phyloP scores from a whole-genome alignment of 2,888 invertebrate genomes.

The Allophyes oxyacanthae region DNA sequence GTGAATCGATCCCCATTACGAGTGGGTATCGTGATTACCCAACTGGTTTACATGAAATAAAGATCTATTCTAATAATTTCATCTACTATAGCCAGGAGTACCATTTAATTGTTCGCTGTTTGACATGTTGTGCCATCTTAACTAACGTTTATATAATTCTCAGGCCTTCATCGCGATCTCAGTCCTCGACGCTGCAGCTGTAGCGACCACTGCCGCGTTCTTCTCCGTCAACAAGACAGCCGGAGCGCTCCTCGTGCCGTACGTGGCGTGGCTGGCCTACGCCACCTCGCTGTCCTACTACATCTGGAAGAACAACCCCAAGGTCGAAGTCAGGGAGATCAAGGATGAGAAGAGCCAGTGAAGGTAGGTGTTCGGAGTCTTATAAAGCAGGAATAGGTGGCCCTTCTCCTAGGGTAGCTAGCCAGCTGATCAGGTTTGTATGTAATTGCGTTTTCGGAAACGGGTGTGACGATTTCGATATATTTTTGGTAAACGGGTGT shows the following conservation, averaged over 20 bases:
- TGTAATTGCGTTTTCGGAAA: too few relatives aligned
- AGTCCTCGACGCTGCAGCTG: conserved; percentile 72
- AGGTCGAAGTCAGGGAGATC: conserved; percentile 64
- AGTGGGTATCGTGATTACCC: too few relatives aligned
- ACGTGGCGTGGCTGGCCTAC: conserved; percentile 80
- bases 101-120: too few relatives aligned
- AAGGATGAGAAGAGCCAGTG: conserved; percentile 51
- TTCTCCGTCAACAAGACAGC: conserved; percentile 69
- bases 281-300: conserved; percentile 76
- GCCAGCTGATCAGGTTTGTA: too few relatives aligned
- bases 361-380: conserved; percentile 44
- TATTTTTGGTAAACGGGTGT: too few relatives aligned
- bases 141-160: neutral
- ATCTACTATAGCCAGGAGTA: too few relatives aligned
- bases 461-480: too few relatives aligned
- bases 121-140: neutral
- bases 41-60: too few relatives aligned
- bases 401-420: too few relatives aligned
- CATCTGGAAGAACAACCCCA: conserved; percentile 80
- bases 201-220: conserved; percentile 75
- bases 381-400: too few relatives aligned
- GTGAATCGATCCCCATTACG: too few relatives aligned
- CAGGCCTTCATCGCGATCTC: conserved; percentile 82
- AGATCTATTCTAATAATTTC: too few relatives aligned
- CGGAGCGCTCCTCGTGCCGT: conserved; percentile 73